These are phyloP conservation scores for Catagonus wagneri DNA, from an alignment of 2,113 vertebrate genomes.

Conservation along the genomic window DNA sequence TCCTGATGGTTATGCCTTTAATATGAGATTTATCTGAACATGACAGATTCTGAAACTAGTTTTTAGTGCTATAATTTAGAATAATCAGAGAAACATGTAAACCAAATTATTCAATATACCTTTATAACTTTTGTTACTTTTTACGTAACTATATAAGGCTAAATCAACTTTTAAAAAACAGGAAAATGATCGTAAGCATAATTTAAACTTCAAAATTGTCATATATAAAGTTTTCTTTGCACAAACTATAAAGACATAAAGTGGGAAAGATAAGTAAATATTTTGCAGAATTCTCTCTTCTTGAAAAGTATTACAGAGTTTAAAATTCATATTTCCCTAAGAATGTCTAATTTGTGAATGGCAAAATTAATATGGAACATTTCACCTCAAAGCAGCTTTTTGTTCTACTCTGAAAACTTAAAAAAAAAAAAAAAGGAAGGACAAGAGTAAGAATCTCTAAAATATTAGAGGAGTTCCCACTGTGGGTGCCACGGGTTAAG, in stretches of 20 bases:
- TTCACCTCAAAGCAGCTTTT: background rate
- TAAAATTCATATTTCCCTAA: conserved; percentile 13
- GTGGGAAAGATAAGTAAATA: background rate
- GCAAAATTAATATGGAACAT: background rate
- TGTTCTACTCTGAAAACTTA: conserved; percentile 3
- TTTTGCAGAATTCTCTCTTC: background rate
- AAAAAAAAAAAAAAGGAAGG: background rate
- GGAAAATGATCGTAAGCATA: background rate
- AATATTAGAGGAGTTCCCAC: too few relatives aligned
- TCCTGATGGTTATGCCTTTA: background rate
- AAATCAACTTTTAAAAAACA: background rate
- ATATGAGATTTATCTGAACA: background rate
- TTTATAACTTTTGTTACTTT: background rate
- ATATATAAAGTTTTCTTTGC: background rate
- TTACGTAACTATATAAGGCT: background rate
- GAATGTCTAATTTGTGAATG: background rate
- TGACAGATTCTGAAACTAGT: background rate
- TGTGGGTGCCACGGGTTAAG: too few relatives aligned
- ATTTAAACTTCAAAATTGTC: background rate
- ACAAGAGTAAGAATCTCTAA: background rate
- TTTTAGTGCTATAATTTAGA: background rate
- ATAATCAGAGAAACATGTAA: background rate
- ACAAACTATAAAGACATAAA: background rate
- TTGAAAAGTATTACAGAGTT: background rate
- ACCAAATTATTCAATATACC: background rate